Conservation (phyloP, 1,140 invertebrate species). For the Archivesica marissinica region DNA sequence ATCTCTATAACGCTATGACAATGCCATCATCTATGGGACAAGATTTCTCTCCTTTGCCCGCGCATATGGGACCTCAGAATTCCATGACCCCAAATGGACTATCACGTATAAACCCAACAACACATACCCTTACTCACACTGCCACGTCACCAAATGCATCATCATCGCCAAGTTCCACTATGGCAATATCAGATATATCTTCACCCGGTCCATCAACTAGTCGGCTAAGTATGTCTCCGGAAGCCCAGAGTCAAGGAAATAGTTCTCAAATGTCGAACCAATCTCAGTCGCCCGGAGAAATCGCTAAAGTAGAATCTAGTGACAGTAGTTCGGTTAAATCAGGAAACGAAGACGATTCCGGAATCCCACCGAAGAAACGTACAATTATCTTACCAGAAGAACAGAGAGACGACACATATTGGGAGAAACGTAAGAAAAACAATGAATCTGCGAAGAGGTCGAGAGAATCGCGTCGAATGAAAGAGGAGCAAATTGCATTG, state of each 20-base stretch:
- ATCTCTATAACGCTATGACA: conserved; percentile 42
- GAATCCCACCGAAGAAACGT: conserved; percentile 78
- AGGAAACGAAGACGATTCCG: conserved; percentile 35
- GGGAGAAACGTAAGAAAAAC: conserved; percentile 84
- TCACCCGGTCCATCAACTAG: conserved; percentile 67
- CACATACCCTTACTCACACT: conserved; percentile 66
- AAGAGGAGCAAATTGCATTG: conserved; percentile 90
- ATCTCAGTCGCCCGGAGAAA: conserved; percentile 34
- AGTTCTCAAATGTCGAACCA: conserved; percentile 58
- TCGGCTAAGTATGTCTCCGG: conserved; percentile 53
- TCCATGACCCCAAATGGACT: conserved; percentile 52
- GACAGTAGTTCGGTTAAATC: conserved; percentile 56
- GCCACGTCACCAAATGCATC: conserved; percentile 52
- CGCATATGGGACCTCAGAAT: conserved; percentile 46
- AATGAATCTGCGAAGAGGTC: conserved; percentile 84
- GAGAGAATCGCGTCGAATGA: conserved; percentile 81
- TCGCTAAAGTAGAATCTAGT: conserved; percentile 41
- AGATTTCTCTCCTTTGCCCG: conserved; percentile 51
- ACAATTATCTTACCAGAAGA: conserved; percentile 86
- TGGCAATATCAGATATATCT: conserved; percentile 58
- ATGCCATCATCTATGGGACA: conserved; percentile 43
- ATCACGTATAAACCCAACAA: conserved; percentile 40
- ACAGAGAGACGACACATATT: conserved; percentile 82
- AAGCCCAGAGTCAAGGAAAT: conserved; percentile 45
- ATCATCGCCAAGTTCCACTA: neutral